Percentiles rank a stretch among this genome's conserved stretches.
Conservation (phyloP, 2,113 vertebrate genomes). For the Stictonetta naevosa region DNA sequence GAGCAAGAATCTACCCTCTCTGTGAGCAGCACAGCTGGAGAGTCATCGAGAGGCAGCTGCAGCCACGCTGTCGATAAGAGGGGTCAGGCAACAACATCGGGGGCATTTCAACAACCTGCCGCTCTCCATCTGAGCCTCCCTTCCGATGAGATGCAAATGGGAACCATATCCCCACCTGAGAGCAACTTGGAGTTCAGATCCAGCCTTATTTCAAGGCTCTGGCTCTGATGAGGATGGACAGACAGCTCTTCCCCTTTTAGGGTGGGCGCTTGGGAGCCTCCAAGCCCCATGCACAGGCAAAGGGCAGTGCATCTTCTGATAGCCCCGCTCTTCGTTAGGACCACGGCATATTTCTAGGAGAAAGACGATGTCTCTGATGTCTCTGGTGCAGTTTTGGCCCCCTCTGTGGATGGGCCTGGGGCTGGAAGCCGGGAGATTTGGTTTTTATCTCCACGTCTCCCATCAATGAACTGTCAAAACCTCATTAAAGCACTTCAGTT, state of each 20-base stretch:
- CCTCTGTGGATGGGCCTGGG: neutral
- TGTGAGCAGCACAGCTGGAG: neutral
- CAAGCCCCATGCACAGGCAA: neutral
- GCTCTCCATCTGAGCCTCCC: neutral
- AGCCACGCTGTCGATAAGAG: fast-evolving
- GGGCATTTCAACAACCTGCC: neutral
- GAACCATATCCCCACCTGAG: neutral
- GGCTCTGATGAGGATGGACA: neutral
- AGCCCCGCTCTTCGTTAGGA: neutral
- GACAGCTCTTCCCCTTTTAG: neutral
- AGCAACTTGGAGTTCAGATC: neutral
- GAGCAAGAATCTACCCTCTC: neutral
- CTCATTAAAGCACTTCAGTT: neutral
- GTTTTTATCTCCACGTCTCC: neutral
- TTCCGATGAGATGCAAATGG: neutral
- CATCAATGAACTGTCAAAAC: neutral
- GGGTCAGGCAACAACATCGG: neutral
- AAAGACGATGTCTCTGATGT: neutral
- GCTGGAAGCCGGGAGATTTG: slow-evolving; percentile 5
- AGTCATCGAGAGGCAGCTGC: neutral
- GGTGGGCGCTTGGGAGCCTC: neutral
- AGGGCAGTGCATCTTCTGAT: neutral
- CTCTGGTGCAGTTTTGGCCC: neutral
- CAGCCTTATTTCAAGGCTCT: neutral
- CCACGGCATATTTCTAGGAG: neutral